phyloP scores from a whole-genome alignment of 2,113 vertebrate genomes.

The Myrmecobius fasciatus region DNA sequence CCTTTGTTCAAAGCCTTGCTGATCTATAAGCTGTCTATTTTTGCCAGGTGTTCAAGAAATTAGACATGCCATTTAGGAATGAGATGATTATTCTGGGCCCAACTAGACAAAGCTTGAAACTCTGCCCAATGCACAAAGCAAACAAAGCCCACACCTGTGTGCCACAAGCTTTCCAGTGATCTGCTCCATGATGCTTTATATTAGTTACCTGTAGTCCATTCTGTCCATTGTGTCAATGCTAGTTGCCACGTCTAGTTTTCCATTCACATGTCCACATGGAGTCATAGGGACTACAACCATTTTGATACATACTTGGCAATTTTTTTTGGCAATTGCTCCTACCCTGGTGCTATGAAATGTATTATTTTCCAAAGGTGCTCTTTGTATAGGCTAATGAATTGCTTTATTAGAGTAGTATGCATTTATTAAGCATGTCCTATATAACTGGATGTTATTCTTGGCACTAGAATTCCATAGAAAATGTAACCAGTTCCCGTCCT shows the following conservation, averaged over 20 bases:
- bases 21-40: constrained; percentile 41
- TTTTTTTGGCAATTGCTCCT: neutral
- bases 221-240: neutral
- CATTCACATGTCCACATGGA: neutral
- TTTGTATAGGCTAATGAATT: neutral
- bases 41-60: constrained; percentile 7
- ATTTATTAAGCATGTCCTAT: neutral
- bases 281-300: neutral
- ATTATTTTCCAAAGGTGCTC: neutral
- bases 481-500: neutral
- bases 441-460: neutral
- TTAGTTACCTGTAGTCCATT: neutral
- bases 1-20: neutral
- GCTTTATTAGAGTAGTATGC: neutral
- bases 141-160: neutral
- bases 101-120: neutral
- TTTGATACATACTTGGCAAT: neutral
- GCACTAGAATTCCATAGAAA: neutral
- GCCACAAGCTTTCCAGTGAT: neutral
- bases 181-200: neutral
- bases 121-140: neutral
- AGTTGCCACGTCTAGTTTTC: neutral
- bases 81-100: neutral
- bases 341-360: neutral
- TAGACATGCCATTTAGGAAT: neutral